Evolutionary conservation across 1,140 invertebrate genomes (phyloP).

Genomic region (Rhopalosiphum padi): DNA sequence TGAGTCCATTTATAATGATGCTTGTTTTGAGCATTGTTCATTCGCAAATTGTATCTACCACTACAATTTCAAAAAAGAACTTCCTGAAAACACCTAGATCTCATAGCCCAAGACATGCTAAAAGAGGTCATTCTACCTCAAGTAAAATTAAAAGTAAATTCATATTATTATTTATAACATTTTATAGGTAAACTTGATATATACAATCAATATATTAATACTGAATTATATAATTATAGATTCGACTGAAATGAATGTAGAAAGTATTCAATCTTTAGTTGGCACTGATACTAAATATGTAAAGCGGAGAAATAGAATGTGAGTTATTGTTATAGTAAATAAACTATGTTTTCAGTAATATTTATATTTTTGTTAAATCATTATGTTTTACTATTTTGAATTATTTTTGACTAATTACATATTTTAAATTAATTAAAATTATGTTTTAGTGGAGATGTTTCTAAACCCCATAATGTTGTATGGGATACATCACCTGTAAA

Average conservation of each 20-base stretch:
- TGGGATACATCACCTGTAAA: slow-evolving; percentile 60
- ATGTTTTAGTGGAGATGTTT: slow-evolving; percentile 9
- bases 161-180: background rate
- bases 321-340: slow-evolving; percentile 7
- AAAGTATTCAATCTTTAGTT: slow-evolving; percentile 22
- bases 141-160: slow-evolving; percentile 56
- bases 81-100: slow-evolving; percentile 53
- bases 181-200: background rate
- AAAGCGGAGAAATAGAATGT: slow-evolving; percentile 46
- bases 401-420: background rate
- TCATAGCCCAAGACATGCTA: slow-evolving; percentile 38
- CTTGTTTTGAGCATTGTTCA: slow-evolving; percentile 84
- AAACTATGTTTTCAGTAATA: background rate
- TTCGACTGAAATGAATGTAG: slow-evolving; percentile 51
- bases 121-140: slow-evolving; percentile 42
- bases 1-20: slow-evolving; percentile 83
- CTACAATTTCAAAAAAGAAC: slow-evolving; percentile 51
- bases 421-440: background rate
- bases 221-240: background rate
- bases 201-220: background rate
- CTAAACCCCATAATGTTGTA: slow-evolving; percentile 46
- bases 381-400: background rate
- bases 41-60: slow-evolving; percentile 86
- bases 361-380: background rate
- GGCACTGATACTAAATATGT: slow-evolving; percentile 25